A percentile compares a stretch with the other conserved stretches of the same genome.
Evolutionary conservation across 2,888 invertebrate species (phyloP).

Genomic region (Meliscaeva auricollis): DNA sequence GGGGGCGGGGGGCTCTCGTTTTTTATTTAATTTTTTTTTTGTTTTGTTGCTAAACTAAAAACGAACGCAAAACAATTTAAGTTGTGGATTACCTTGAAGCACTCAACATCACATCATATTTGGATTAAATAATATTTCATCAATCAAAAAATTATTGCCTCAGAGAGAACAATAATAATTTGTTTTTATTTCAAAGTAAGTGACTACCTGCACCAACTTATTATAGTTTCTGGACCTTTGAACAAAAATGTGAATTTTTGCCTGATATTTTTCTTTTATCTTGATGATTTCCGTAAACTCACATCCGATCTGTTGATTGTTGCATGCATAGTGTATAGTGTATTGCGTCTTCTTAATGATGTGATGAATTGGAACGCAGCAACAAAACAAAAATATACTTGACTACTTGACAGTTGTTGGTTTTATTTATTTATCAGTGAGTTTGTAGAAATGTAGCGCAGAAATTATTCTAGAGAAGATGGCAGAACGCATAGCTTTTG

Average conservation of each 20-base stretch:
- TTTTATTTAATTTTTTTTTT: slow-evolving; percentile 33
- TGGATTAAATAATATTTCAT: slow-evolving; percentile 14
- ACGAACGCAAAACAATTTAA: slow-evolving; percentile 26
- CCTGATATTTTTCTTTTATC: background rate
- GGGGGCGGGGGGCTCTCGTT: slow-evolving; percentile 74
- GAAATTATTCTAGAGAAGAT: background rate
- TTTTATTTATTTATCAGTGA: background rate
- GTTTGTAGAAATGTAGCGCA: background rate
- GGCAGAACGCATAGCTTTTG: background rate
- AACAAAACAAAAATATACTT: background rate
- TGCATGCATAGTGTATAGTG: background rate
- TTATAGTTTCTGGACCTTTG: background rate
- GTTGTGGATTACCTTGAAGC: slow-evolving; percentile 41
- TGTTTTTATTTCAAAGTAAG: slow-evolving; percentile 6
- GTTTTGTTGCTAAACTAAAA: slow-evolving; percentile 44
- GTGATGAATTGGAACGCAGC: background rate
- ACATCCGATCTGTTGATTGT: slow-evolving; percentile 3
- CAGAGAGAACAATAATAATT: background rate
- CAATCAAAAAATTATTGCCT: background rate
- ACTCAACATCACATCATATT: background rate
- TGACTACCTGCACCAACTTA: background rate
- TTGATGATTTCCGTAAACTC: background rate
- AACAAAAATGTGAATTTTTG: too few relatives aligned
- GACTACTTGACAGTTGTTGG: background rate
- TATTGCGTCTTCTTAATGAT: background rate